Evolutionary conservation across 2,113 vertebrate genomes (phyloP), one percentile per base, ranked within the genome.

Genomic region (Lophius piscatorius): DNA sequence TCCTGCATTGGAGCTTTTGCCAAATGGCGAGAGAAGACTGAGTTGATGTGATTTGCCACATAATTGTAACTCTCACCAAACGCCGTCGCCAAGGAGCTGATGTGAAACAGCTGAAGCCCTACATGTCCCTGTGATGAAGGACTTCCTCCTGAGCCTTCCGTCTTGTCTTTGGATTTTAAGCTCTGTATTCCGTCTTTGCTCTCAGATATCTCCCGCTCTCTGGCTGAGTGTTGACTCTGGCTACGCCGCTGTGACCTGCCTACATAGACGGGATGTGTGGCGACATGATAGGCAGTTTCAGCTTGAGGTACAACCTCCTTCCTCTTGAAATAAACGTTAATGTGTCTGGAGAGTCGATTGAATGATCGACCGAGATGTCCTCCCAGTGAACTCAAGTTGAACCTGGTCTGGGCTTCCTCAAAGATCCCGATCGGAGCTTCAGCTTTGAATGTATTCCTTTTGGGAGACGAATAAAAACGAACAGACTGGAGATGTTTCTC

Each of bases 61-160:
- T 90, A 88, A 52, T 7, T 81, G 76, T 88, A 91, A 51, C 82
- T 87, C 59, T 91, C 87, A 3, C 90, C 90, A 52, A 91, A 91
- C 60, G 58, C 77, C 34, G 82, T 87, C 0, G 84, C 66, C 48
- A 91, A 63, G 51, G 83, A 76, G 46, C 89, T 90, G 12, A 78
- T 80, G 61, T 91, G 89, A 76, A 91, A 91, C 9, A 91, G 64
- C 4, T 91, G 84, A 16, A 69, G 14, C 35, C 54, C 50, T 36
- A 70, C 42, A 8, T 28, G 44, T 41, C 46, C 41, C 13, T 63
- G 42, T 33, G 28, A 17, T 38, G 56, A 50, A 35, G 24, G 7
- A 44, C 36, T 28, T 59, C 26, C 51, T 35, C 26, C 52, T 22
- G 45, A 50, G 20, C 33, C 20, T 13, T 69, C 33, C 5, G 52